Base-by-base conservation (phyloP, 2,113 vertebrate species). In the Aptenodytes forsteri region DNA sequence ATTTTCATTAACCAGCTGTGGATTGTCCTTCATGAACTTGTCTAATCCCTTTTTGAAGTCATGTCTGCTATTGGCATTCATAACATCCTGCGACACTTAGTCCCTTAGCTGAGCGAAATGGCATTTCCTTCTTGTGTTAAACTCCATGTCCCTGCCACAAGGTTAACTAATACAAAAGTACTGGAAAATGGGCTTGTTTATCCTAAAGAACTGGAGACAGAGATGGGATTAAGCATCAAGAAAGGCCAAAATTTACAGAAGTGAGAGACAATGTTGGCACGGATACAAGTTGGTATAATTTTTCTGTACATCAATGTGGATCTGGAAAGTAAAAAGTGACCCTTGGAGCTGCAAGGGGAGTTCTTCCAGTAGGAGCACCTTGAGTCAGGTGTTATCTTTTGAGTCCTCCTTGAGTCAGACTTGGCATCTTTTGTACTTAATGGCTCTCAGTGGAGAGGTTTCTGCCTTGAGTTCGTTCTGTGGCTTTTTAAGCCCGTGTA, bases 31-130 rank as follows among this genome's bases (percentile, higher is more conserved):
- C 42, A 4, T 29, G 40, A 61, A 17, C 9, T 27, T 9, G n/a
- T 38, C 59, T 54, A 22, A 59, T 72, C 46, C 58, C 52, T 23
- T 58, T 62, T 7, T 49, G 54, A 42, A 59, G 54, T 7, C 3
- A 0, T 29, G 46, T 26, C 61, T 34, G 67, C 67, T 50, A 1
- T 15, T 21, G 52, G n/a, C 26, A 12, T 34, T 49, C 27, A 4
- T 17, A 8, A 6, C 22, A 15, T 29, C 47, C 59, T 11, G 14
- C 0, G 1, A 32, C n/a, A 14, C n/a, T 17, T 1, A 0, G 27
- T 30, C 38, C 36, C 50, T 32, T 2, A 8, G 59, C 61, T 25
- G 54, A 49, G 65, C 5, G 1, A 13, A 42, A 40, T 2, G 1
- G 44, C 15, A 0, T 50, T 38, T 58, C 49, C 59, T 47, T 36